These are phyloP conservation scores for Fragariocoptes setiger DNA, from an alignment of 1,140 invertebrate species.

Conservation along the genomic window DNA sequence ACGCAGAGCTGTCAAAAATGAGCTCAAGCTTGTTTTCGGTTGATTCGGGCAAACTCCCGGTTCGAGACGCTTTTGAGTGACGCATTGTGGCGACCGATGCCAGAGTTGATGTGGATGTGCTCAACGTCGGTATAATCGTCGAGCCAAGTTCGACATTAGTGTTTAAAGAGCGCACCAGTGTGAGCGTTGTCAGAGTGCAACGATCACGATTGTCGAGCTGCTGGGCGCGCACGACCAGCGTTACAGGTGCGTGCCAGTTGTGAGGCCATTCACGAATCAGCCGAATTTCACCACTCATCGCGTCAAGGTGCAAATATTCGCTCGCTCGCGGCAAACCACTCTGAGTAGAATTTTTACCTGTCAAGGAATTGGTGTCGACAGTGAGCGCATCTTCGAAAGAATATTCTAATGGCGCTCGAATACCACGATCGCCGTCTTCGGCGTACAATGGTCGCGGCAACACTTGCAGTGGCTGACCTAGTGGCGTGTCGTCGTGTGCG, in stretches of 20 bases:
- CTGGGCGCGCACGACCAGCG: slow-evolving; percentile 43
- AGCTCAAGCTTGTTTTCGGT: no score
- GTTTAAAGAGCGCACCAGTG: no score
- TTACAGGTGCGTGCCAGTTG: slow-evolving; percentile 25
- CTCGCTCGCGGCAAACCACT: slow-evolving; percentile 17
- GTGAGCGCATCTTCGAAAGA: no score
- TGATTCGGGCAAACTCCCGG: no score
- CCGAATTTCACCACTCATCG: background rate
- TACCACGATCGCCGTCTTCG: slow-evolving; percentile 42
- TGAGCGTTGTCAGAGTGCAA: slow-evolving; percentile 45
- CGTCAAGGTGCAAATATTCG: background rate
- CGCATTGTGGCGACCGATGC: no score
- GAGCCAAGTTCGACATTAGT: no score
- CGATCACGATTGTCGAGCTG: slow-evolving; percentile 58
- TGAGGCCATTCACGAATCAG: background rate
- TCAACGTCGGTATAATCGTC: no score
- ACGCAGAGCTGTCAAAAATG: no score
- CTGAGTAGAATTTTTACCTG: no score
- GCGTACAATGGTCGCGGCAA: slow-evolving; percentile 30
- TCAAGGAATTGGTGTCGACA: no score
- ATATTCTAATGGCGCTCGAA: slow-evolving; percentile 38
- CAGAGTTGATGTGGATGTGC: no score
- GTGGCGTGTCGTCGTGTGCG: slow-evolving; percentile 23
- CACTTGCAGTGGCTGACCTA: slow-evolving; percentile 27
- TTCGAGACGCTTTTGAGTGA: no score